These are phyloP conservation scores for Bunonema sp. DNA, from an alignment of 2,888 invertebrate species.

Conservation along the genomic window DNA sequence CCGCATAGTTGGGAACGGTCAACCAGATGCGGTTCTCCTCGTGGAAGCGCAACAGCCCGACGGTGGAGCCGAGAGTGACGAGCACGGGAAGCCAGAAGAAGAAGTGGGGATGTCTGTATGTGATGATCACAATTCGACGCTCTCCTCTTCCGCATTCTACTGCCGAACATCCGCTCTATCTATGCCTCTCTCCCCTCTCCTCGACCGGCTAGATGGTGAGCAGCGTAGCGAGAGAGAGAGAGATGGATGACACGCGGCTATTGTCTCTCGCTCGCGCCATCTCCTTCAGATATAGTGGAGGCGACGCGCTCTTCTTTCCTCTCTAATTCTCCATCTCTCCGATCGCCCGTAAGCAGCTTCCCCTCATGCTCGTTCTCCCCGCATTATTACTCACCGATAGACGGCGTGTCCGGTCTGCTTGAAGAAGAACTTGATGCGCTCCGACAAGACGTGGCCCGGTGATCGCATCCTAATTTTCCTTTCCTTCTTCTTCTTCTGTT, in stretches of 20 bases:
- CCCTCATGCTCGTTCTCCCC: too few species aligned
- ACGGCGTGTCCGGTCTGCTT: conserved; percentile 16
- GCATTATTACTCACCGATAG: conserved; percentile 15
- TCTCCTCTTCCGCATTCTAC: neutral
- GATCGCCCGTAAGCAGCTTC: too few species aligned
- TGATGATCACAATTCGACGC: too few species aligned
- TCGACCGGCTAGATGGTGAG: neutral
- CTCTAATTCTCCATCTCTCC: too few species aligned
- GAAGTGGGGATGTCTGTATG: conserved; percentile 17
- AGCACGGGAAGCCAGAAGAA: conserved; percentile 25
- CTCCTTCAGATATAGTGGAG: too few species aligned
- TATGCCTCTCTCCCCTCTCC: too few species aligned
- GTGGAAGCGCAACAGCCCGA: conserved; percentile 20
- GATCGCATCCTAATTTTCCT: conserved; percentile 20
- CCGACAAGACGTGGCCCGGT: conserved; percentile 22
- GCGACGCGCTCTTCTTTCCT: too few species aligned
- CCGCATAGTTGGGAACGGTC: too few species aligned
- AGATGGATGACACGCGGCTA: too few species aligned
- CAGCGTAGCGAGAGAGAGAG: neutral
- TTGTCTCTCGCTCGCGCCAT: too few species aligned
- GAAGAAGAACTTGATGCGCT: conserved; percentile 20
- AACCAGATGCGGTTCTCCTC: conserved; percentile 33
- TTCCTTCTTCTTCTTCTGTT: too few species aligned
- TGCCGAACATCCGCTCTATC: too few species aligned
- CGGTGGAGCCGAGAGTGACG: conserved; percentile 11